phyloP scores from a whole-genome alignment of 2,797 vertebrate species.

The Lutjanus campechanus region DNA sequence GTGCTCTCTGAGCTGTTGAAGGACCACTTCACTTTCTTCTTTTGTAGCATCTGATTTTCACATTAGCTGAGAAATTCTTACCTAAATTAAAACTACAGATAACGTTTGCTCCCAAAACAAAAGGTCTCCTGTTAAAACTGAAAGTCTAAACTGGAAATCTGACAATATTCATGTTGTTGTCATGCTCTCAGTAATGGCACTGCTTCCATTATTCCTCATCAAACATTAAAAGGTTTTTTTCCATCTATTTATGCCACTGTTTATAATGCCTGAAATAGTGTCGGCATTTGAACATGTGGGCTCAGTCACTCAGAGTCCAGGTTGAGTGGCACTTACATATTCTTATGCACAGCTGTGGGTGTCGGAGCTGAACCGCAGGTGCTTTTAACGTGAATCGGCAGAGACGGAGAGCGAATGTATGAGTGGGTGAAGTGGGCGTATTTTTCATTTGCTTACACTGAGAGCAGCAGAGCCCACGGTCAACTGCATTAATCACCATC shows the following conservation, averaged over 20 bases:
- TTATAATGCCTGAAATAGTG: conserved; percentile 65
- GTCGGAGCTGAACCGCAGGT: conserved; percentile 64
- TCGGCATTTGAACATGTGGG: conserved; percentile 65
- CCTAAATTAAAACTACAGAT: background rate
- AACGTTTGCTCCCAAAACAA: background rate
- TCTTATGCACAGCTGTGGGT: conserved; percentile 70
- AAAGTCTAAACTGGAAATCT: background rate
- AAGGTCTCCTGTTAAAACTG: background rate
- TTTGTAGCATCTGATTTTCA: background rate
- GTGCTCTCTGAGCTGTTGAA: background rate
- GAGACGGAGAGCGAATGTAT: conserved; percentile 32
- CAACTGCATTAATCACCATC: conserved; percentile 46
- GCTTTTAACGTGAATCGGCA: conserved; percentile 70
- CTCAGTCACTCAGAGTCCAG: conserved; percentile 56
- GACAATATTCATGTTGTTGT: conserved; percentile 1
- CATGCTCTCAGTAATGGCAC: conserved; percentile 22
- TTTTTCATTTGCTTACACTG: conserved; percentile 40
- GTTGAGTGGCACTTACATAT: conserved; percentile 74
- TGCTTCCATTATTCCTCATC: conserved; percentile 40
- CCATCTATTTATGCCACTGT: conserved; percentile 40
- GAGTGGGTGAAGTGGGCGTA: conserved; percentile 63
- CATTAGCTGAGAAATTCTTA: background rate
- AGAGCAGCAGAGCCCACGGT: conserved; percentile 22
- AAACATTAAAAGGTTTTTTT: conserved; percentile 45
- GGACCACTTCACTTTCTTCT: conserved; percentile 13